Evolutionary conservation across 2,797 vertebrate genomes (phyloP).

Genomic region (Sylvilagus floridanus): DNA sequence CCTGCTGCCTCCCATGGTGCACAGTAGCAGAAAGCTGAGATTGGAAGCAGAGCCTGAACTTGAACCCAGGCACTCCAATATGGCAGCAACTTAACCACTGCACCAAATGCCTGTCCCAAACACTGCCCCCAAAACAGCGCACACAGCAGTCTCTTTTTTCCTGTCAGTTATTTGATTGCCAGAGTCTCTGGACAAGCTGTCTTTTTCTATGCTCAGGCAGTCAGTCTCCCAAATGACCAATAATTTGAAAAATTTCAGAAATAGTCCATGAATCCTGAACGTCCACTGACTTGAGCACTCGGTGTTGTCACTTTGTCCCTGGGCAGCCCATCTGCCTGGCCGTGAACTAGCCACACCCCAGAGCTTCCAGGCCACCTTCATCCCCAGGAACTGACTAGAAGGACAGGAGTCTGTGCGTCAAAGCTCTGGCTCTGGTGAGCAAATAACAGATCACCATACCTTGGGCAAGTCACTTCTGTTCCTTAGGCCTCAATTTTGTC

Average conservation of each 20-base stretch:
- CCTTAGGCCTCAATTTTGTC: not conserved
- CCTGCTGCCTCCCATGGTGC: too few relatives aligned
- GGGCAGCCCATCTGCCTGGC: not conserved
- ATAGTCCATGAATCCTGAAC: not conserved
- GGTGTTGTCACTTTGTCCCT: not conserved
- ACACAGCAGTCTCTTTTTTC: not conserved
- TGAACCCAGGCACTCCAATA: too few relatives aligned
- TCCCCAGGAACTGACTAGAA: not conserved
- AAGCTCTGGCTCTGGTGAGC: not conserved
- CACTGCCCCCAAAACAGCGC: not conserved
- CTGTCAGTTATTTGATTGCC: not conserved
- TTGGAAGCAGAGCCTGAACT: too few relatives aligned
- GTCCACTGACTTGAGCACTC: not conserved
- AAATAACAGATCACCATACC: not conserved
- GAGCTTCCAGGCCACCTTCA: not conserved
- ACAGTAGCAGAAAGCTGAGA: too few relatives aligned
- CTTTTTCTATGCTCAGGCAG: not conserved
- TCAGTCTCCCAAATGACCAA: not conserved
- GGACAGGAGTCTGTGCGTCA: not conserved
- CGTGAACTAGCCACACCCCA: not conserved
- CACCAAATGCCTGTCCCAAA: too few relatives aligned
- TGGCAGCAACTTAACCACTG: too few relatives aligned
- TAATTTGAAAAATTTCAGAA: constrained; percentile 26
- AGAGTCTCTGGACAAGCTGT: not conserved
- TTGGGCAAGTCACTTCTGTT: not conserved